phyloP scores from a whole-genome alignment of 1,140 invertebrate genomes.

The Wasmannia auropunctata region DNA sequence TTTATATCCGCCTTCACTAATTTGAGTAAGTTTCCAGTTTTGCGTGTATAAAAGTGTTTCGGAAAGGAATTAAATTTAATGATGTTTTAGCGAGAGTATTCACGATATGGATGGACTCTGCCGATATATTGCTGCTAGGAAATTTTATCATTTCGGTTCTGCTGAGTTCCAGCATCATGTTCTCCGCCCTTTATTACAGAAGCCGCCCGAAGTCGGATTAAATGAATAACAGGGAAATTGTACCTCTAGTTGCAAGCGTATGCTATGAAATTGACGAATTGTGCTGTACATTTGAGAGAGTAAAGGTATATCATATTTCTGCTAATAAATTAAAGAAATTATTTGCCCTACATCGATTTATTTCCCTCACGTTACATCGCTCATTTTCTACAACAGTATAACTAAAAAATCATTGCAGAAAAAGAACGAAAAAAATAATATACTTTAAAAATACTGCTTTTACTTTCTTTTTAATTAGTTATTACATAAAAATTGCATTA shows the following conservation, averaged over 20 bases:
- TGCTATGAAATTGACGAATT: not conserved
- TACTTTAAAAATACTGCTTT: no score
- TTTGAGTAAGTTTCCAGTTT: conserved; percentile 86
- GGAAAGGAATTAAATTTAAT: not conserved
- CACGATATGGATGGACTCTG: conserved; percentile 85
- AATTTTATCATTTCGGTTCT: conserved; percentile 83
- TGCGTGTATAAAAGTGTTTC: not conserved
- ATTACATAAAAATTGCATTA: no score
- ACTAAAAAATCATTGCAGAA: no score
- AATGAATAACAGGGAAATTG: conserved; percentile 7
- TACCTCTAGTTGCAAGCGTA: conserved; percentile 7
- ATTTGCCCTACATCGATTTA: not conserved
- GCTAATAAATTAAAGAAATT: not conserved
- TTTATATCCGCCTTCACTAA: conserved; percentile 89
- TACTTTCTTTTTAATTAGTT: no score
- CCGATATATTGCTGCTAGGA: conserved; percentile 82
- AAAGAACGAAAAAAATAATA: no score
- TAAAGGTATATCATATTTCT: not conserved
- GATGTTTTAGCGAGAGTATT: conserved; percentile 82
- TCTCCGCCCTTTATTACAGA: conserved; percentile 81
- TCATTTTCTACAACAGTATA: no score
- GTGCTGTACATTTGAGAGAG: conserved; percentile 1
- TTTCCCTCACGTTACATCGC: not conserved
- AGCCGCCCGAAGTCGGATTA: conserved; percentile 71
- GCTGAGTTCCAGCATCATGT: conserved; percentile 83